Conservation (phyloP, 2,888 invertebrate species). For the Cosmopolites sordidus region DNA sequence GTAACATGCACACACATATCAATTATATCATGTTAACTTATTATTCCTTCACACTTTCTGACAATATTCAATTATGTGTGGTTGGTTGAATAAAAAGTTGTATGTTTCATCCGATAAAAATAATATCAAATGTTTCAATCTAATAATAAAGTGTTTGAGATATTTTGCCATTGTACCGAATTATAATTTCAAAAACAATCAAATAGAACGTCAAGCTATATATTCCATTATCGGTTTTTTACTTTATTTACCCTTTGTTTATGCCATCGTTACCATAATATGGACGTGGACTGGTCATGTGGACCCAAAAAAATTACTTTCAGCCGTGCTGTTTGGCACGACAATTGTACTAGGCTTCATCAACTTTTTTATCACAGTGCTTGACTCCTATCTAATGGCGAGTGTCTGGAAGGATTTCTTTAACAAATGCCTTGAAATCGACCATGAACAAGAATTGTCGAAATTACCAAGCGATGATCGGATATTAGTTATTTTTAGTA, state of each 20-base stretch:
- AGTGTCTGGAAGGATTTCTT: background rate
- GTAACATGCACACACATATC: too few species aligned
- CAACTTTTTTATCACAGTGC: background rate
- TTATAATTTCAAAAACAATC: background rate
- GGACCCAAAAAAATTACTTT: too few species aligned
- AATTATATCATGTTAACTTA: too few species aligned
- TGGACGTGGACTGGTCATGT: too few species aligned
- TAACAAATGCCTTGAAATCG: too few species aligned
- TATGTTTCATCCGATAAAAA: background rate
- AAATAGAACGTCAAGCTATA: background rate
- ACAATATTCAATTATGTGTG: too few species aligned
- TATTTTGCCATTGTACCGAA: background rate
- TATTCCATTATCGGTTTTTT: background rate
- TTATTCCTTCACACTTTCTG: too few species aligned
- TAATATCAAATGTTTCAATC: background rate
- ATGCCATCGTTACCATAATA: background rate
- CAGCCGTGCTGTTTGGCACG: background rate
- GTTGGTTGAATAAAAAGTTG: background rate
- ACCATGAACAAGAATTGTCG: too few species aligned
- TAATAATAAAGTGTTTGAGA: background rate
- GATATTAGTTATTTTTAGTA: too few species aligned
- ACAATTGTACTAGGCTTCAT: background rate
- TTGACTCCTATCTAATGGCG: background rate
- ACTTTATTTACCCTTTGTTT: background rate
- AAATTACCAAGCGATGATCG: too few species aligned